Percentiles rank a stretch among this genome's conserved stretches.
These are phyloP conservation scores for Drosophila paranaensis DNA, from an alignment of 2,888 invertebrate species.

Conservation along the genomic window DNA sequence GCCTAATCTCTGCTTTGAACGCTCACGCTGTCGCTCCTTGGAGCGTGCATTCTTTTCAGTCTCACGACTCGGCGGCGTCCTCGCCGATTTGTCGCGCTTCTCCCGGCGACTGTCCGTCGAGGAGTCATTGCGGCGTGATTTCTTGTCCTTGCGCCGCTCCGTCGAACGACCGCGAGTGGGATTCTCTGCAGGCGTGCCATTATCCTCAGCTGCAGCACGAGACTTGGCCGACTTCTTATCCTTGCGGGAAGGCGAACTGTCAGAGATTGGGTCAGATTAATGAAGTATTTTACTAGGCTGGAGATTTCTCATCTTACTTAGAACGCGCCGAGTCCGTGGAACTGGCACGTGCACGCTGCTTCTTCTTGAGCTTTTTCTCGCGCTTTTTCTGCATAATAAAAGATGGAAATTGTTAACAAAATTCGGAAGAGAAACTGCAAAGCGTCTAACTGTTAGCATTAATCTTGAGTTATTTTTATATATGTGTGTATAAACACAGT, in stretches of 20 bases:
- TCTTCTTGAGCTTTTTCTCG: conserved; percentile 87
- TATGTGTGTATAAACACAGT: conserved; percentile 41
- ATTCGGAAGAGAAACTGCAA: conserved; percentile 9
- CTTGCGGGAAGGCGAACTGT: conserved; percentile 67
- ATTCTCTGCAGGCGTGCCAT: conserved; percentile 58
- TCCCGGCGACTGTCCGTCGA: conserved; percentile 53
- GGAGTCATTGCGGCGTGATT: conserved; percentile 59
- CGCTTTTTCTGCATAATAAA: conserved; percentile 86
- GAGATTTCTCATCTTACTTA: conserved; percentile 83
- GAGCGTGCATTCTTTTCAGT: conserved; percentile 20
- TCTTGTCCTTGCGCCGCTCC: conserved; percentile 67
- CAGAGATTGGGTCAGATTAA: neutral
- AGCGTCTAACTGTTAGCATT: conserved; percentile 65
- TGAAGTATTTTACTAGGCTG: neutral
- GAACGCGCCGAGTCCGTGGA: conserved; percentile 86
- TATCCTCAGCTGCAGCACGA: conserved; percentile 23
- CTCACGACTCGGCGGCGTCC: conserved; percentile 21
- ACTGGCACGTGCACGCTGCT: conserved; percentile 82
- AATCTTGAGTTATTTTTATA: conserved; percentile 26
- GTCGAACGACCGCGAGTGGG: conserved; percentile 78
- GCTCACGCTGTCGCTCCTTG: conserved; percentile 38
- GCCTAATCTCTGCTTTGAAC: conserved; percentile 30
- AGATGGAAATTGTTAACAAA: conserved; percentile 42
- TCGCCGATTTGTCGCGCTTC: conserved; percentile 41
- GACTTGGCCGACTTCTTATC: conserved; percentile 46